A percentile compares a stretch with the other conserved stretches of the same genome.
phyloP scores from a whole-genome alignment of 1,140 invertebrate species.

The Zaprionus nigranus region DNA sequence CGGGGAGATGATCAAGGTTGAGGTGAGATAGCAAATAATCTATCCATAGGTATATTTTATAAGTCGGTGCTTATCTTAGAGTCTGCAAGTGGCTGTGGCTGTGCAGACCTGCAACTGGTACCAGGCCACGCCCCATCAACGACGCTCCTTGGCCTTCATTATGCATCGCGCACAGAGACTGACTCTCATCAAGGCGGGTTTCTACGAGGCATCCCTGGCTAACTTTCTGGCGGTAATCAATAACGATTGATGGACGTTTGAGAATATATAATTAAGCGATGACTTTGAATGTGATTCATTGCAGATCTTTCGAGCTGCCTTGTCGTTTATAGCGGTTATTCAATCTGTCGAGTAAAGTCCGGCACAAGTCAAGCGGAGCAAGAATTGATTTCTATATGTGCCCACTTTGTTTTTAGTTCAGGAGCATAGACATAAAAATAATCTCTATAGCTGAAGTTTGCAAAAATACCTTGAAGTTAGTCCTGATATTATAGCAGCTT shows the following conservation, averaged over 20 bases:
- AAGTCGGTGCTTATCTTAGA: conserved; percentile 28
- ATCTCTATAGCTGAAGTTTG: neutral
- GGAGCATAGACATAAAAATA: neutral
- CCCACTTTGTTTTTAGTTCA: neutral
- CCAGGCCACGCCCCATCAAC: conserved; percentile 52
- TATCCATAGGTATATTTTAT: neutral
- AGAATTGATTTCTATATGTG: conserved; percentile 14
- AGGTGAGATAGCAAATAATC: conserved; percentile 34
- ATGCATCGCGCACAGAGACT: conserved; percentile 68
- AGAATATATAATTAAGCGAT: neutral
- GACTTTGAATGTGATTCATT: conserved; percentile 19
- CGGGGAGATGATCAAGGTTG: conserved; percentile 75
- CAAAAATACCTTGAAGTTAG: neutral
- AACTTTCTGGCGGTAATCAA: conserved; percentile 73
- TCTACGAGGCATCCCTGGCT: conserved; percentile 76
- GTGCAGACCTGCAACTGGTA: conserved; percentile 68
- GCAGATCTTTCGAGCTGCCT: conserved; percentile 59
- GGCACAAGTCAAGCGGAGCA: conserved; percentile 2
- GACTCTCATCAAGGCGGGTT: conserved; percentile 74
- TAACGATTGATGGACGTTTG: neutral
- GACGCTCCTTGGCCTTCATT: conserved; percentile 58
- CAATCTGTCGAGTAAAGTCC: conserved; percentile 60
- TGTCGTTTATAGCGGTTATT: conserved; percentile 65
- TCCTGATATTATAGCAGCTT: neutral
- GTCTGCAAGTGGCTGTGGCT: conserved; percentile 63